Percentiles rank a stretch among this genome's conserved stretches.
phyloP scores from a whole-genome alignment of 2,113 vertebrate genomes.

The Excalfactoria chinensis region DNA sequence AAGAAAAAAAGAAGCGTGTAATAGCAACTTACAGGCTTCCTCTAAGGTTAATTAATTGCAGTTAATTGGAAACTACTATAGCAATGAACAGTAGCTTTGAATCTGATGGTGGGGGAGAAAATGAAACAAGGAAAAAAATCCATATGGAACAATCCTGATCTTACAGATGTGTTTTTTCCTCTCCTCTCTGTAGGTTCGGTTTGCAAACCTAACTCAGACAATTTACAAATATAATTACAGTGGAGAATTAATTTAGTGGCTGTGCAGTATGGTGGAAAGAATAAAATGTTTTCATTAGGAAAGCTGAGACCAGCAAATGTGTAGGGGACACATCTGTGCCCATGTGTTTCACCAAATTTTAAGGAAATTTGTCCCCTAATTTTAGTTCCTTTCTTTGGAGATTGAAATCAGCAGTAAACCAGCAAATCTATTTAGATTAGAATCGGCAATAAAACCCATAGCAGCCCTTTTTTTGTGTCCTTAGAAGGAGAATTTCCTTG shows the following conservation, averaged over 20 bases:
- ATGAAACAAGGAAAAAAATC: not conserved
- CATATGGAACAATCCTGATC: conserved; percentile 25
- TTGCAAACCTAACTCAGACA: conserved; percentile 31
- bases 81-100: conserved; percentile 41
- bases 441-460: not conserved
- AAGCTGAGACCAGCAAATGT: not conserved
- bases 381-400: not conserved
- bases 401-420: not conserved
- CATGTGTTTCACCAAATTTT: not conserved
- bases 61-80: conserved; percentile 58
- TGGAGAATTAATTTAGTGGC: conserved; percentile 16
- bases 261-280: conserved; percentile 14
- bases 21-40: conserved; percentile 20
- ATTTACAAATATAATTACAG: conserved; percentile 58
- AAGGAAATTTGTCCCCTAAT: not conserved
- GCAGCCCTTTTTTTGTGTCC: not conserved
- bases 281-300: conserved; percentile 41
- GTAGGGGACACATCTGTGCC: not conserved
- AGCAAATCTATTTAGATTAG: not conserved
- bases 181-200: not conserved
- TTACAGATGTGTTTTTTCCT: not conserved
- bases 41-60: conserved; percentile 72
- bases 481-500: not conserved
- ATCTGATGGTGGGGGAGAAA: conserved; percentile 28
- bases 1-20: conserved; percentile 17